phyloP scores from a whole-genome alignment of 2,113 vertebrate species.

The Tilapia sparmanii region DNA sequence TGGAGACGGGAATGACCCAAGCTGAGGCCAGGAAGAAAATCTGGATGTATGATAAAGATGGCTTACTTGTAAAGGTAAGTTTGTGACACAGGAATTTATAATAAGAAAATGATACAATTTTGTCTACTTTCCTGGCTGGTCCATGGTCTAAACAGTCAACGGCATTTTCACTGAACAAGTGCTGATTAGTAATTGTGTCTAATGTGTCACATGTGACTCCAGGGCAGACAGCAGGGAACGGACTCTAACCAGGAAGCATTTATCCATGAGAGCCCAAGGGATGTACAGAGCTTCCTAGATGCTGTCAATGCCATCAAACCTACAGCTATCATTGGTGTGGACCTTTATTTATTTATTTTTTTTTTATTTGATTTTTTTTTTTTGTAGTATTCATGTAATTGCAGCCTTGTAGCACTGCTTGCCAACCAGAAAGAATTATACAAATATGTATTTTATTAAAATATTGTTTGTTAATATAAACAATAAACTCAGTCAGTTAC shows the following conservation, averaged over 20 bases:
- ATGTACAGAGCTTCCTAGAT: conserved; percentile 81
- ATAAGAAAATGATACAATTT: conserved; percentile 69
- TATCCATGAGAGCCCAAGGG: conserved; percentile 76
- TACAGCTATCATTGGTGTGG: conserved; percentile 86
- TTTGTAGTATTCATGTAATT: not conserved
- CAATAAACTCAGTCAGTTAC: not conserved
- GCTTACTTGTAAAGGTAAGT: conserved; percentile 84
- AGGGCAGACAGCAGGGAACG: conserved; percentile 76
- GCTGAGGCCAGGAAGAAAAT: conserved; percentile 81
- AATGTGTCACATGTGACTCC: not conserved
- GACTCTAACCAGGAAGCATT: conserved; percentile 86
- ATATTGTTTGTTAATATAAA: not conserved
- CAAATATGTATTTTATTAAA: not conserved
- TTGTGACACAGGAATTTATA: conserved; percentile 38
- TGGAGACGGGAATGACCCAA: conserved; percentile 77
- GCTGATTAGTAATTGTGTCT: not conserved
- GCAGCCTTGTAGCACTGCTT: not conserved
- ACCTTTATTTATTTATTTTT: fast-evolving
- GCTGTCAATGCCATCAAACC: conserved; percentile 87
- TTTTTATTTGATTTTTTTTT: not conserved
- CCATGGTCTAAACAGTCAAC: not conserved
- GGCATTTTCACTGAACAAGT: not conserved
- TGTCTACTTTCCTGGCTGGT: conserved; percentile 4
- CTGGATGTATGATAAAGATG: conserved; percentile 94
- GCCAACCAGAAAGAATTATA: not conserved